Evolutionary conservation across 2,113 vertebrate species (phyloP).

Genomic region (Rissa tridactyla): DNA sequence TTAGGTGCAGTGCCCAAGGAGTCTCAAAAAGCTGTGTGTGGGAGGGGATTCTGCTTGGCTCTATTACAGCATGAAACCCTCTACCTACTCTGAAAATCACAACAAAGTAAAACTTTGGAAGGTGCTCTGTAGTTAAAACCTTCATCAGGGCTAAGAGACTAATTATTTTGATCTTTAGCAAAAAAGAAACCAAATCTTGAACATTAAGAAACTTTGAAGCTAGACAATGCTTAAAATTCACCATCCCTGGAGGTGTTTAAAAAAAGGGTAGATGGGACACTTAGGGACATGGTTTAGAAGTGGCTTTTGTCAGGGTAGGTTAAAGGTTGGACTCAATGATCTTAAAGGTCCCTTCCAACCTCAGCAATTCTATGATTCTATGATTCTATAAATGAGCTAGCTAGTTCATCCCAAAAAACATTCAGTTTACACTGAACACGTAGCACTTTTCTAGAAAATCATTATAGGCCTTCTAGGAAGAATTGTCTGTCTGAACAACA

Average conservation of each 20-base stretch:
- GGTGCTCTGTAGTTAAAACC: neutral
- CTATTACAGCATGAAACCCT: rapidly evolving
- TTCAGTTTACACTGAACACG: neutral
- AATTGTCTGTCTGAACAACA: neutral
- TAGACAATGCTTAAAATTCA: neutral
- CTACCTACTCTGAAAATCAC: neutral
- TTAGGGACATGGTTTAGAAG: no score
- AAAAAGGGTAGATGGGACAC: no score
- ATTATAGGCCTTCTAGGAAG: neutral
- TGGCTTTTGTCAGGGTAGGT: no score
- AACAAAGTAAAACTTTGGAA: neutral
- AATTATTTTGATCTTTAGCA: neutral
- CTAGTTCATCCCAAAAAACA: neutral
- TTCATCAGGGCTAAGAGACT: neutral
- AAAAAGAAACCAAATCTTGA: neutral
- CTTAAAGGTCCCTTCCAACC: no score
- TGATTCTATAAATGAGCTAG: neutral
- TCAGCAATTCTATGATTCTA: no score
- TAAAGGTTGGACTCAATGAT: no score
- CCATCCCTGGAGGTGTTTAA: no score
- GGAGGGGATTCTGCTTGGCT: neutral
- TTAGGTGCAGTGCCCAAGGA: neutral
- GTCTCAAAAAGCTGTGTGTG: neutral
- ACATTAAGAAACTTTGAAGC: neutral
- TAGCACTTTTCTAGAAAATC: neutral